Conservation (phyloP, 2,797 vertebrate genomes). For the Chromobotia macracanthus region DNA sequence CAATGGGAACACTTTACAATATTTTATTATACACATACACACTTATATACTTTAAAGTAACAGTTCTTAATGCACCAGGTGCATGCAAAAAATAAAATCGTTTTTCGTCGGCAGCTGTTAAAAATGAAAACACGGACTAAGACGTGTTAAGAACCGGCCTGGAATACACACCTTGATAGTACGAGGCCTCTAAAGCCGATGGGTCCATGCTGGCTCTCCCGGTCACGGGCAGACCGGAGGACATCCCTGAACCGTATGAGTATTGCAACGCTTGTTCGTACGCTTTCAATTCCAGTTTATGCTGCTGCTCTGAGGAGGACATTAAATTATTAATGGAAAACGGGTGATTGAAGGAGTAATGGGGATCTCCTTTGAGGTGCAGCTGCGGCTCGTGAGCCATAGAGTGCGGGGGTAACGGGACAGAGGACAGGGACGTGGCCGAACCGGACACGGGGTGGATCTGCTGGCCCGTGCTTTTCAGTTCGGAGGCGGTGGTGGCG, state of each 20-base stretch:
- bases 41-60: constrained; percentile 87
- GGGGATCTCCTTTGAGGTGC: constrained; percentile 93
- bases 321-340: constrained; percentile 99
- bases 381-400: constrained; percentile 88
- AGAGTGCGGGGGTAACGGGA: constrained; percentile 78
- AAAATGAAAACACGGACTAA: constrained; percentile 74
- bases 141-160: constrained; percentile 96
- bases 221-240: constrained; percentile 81
- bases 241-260: constrained; percentile 85
- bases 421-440: constrained; percentile 79
- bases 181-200: constrained; percentile 89
- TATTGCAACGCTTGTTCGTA: constrained; percentile 93
- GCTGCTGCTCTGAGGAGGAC: constrained; percentile 96
- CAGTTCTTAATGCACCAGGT: constrained; percentile 81
- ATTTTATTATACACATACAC: constrained; percentile 68
- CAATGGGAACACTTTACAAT: constrained; percentile 68
- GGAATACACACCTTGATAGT: constrained; percentile 97
- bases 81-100: constrained; percentile 75
- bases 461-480: constrained; percentile 81
- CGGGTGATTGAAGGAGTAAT: constrained; percentile 97
- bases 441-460: constrained; percentile 73
- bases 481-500: constrained; percentile 75
- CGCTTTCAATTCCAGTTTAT: constrained; percentile 98
- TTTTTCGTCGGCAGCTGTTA: constrained; percentile 58
- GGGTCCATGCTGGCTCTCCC: constrained; percentile 88